Evolutionary conservation across 2,797 vertebrate genomes (phyloP), one percentile per base, ranked within the genome.

Genomic region (Enteromius paludinosus): DNA sequence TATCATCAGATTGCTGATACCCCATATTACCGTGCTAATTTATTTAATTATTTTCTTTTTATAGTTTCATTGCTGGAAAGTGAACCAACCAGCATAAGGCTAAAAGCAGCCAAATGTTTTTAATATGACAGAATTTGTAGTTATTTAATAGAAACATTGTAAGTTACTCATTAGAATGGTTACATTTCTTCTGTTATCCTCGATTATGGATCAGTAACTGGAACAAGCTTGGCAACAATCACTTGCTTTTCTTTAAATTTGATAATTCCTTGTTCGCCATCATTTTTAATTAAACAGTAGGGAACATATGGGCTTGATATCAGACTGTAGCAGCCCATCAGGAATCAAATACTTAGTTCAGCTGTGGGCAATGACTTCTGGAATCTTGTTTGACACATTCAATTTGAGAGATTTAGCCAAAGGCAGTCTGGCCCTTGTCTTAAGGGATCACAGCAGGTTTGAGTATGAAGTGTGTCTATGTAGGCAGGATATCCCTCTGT

Each of bases 351-450:
- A n/a, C 71, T 61, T 52, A 23, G 47, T 74, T 82, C 47, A 41
- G 56, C 56, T 84, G 17, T 73, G 23, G 75, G 76, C 35, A 43
- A 66, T 43, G 71, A 68, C 49, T 80, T 43, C 61, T 76, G 65
- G 45, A 70, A 77, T 81, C 78, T 33, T 78, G 78, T 71, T 77
- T 81, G 68, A 81, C 66, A 71, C 43, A 45, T 65, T 85, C 74
- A 85, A 71, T 78, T 79, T 56, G 54, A 73, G 28, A 66, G 38
- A 64, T 52, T 85, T 76, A 83, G 52, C 76, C n/a, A 38, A 49
- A 49, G 69, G 30, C 56, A 66, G 65, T 62, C 41, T 79, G 73
- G 47, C 49, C 70, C 25, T 66, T 43, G 73, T 82, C 79, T 78
- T 71, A 52, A 66, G 84, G 80, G 79, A 86, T 74, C 47, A 75